Evolutionary conservation across 2,113 vertebrate species (phyloP), one percentile per base, ranked within the genome.

Genomic region (Colinus virginianus): DNA sequence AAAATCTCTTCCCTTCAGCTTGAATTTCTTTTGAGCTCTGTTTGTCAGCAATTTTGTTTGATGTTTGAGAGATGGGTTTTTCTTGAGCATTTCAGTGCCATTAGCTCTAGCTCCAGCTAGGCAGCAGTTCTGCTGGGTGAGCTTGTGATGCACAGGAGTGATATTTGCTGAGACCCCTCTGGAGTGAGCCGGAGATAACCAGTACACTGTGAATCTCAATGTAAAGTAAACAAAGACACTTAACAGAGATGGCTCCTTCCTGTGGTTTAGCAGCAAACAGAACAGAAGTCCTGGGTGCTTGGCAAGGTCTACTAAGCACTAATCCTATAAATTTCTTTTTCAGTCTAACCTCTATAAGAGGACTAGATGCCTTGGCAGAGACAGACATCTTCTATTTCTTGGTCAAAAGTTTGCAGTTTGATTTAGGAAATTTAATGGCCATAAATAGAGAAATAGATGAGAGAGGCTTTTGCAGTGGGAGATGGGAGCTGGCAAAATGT

Each of bases 31-130:
- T 32, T 55, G 28, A 69, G 61, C 61, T 84, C 88, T 80, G 23
- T 74, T 88, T 71, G 59, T 67, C 28, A 70, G 13, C 30, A 66
- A 25, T 68, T 92, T 56, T 75, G 21, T 15, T 84, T 79, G 36
- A 49, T 64, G 28, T 12, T 59, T 77, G 17, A 42, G 63, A 58
- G 34, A 19, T 94, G 25, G 7, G 2, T 79, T 49, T 79, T 87
- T 69, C 42, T 55, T 58, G 18, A 63, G 10, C 23, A 9, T 70
- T 86, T 19, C n/a, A 70, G 4, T 71, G 49, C 30, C 28, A 86
- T 32, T 43, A 51, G 8, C 21, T 68, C 19, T 17, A 84, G 40
- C 28, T 42, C 11, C 2, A 2, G 8, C 59, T 77, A 0, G 0
- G 56, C 42, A 56, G 34, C 32, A 55, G 2, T 72, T 92, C 30